Evolutionary conservation across 2,113 vertebrate species (phyloP).

Genomic region (Pseudorasbora parva): DNA sequence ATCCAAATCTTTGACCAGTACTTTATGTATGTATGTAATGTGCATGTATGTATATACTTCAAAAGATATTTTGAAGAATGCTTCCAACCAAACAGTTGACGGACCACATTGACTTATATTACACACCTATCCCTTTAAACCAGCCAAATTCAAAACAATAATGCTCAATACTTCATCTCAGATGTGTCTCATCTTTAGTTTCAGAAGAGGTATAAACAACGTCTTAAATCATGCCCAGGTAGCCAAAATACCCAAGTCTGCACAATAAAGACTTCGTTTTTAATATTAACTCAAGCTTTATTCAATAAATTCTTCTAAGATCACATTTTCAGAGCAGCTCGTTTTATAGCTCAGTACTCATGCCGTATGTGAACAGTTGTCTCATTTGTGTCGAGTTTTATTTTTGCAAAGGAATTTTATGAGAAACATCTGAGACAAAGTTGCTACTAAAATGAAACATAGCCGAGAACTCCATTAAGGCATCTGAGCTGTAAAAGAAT

Average conservation of each 20-base stretch:
- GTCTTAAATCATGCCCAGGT: background rate
- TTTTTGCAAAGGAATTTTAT: conserved; percentile 17
- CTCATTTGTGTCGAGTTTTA: background rate
- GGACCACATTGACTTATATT: no score
- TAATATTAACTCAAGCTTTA: conserved; percentile 7
- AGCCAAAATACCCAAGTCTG: background rate
- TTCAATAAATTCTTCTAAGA: background rate
- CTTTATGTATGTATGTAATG: no score
- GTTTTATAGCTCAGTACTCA: background rate
- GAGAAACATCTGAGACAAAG: background rate
- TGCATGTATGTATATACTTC: no score
- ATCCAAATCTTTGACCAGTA: no score
- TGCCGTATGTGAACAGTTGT: background rate
- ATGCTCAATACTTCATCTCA: background rate
- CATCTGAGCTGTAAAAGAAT: background rate
- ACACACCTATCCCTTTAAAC: no score
- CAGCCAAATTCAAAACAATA: background rate
- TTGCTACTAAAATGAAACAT: background rate
- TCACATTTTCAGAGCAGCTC: background rate
- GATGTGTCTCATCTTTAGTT: background rate
- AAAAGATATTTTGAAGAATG: no score
- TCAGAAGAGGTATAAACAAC: background rate
- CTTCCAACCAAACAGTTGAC: no score
- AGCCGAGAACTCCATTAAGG: background rate
- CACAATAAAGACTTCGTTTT: background rate